Percentiles rank a stretch among this genome's conserved stretches.
Conservation (phyloP, 2,797 vertebrate genomes). For the Brachymystax lenok region DNA sequence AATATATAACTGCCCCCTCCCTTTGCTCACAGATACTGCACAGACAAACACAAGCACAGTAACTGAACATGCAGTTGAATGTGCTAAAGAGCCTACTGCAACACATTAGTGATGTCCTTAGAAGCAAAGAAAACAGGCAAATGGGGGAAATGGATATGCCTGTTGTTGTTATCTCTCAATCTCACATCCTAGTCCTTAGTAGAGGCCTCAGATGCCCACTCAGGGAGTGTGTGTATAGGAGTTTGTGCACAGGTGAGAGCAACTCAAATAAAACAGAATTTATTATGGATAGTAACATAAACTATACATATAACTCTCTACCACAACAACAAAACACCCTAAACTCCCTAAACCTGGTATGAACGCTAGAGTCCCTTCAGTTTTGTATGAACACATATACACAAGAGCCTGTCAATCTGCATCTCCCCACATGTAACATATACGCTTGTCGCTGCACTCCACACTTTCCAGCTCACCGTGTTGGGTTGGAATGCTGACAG, state of each 20-base stretch:
- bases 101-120: slow-evolving; percentile 37
- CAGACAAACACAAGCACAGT: background rate
- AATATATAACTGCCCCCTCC: slow-evolving; percentile 53
- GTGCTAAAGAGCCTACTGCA: slow-evolving; percentile 34
- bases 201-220: slow-evolving; percentile 17
- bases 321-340: slow-evolving; percentile 34
- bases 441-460: slow-evolving; percentile 54
- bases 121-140: slow-evolving; percentile 45
- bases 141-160: slow-evolving; percentile 48
- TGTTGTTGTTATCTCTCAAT: slow-evolving; percentile 45
- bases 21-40: slow-evolving; percentile 33
- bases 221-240: background rate
- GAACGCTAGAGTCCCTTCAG: slow-evolving; percentile 54
- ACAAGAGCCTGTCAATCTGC: slow-evolving; percentile 70
- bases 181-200: slow-evolving; percentile 23
- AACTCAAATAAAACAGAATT: background rate
- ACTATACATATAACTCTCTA: slow-evolving; percentile 27
- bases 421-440: slow-evolving; percentile 67
- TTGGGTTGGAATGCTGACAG: slow-evolving; percentile 71
- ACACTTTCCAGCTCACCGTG: slow-evolving; percentile 47
- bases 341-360: background rate
- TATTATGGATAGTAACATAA: slow-evolving; percentile 22
- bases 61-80: slow-evolving; percentile 14
- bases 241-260: slow-evolving; percentile 24
- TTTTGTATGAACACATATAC: slow-evolving; percentile 58